Evolutionary conservation across 2,113 vertebrate species (phyloP).

Genomic region (Cryptomyrus ogoouensis): DNA sequence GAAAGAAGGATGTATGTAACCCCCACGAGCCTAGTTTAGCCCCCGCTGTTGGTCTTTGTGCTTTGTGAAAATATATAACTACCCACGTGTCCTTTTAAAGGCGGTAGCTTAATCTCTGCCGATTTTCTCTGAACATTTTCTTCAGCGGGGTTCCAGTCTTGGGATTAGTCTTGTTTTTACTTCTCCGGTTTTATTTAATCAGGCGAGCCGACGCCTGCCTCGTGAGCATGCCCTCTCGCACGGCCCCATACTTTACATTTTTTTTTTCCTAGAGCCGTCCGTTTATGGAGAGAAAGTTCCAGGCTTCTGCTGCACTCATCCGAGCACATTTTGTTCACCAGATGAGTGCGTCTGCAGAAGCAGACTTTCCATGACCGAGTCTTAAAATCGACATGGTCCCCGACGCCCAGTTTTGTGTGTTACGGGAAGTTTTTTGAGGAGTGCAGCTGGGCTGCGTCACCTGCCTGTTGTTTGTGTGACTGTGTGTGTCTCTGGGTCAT

Average conservation of each 20-base stretch:
- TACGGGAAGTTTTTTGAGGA: too few relatives aligned
- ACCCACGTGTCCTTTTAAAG: neutral
- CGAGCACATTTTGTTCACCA: constrained; percentile 14
- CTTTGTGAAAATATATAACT: neutral
- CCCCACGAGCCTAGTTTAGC: neutral
- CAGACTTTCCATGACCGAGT: neutral
- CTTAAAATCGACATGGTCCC: neutral
- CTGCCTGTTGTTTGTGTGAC: neutral
- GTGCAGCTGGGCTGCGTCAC: neutral
- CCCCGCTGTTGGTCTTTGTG: neutral
- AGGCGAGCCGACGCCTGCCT: neutral
- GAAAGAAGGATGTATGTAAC: neutral
- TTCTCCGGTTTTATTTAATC: constrained; percentile 7
- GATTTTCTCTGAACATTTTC: neutral
- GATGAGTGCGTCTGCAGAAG: neutral
- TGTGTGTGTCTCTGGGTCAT: neutral
- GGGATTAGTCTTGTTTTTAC: constrained; percentile 2
- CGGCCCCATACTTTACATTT: neutral
- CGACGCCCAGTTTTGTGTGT: neutral
- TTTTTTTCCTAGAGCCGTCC: neutral
- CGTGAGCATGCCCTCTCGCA: neutral
- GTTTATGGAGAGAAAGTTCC: constrained; percentile 14
- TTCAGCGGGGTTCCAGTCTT: neutral
- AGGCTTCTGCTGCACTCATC: neutral
- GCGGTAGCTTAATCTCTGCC: neutral